Evolutionary conservation across 2,888 invertebrate genomes (phyloP).

Genomic region (Nomada ferruginata): DNA sequence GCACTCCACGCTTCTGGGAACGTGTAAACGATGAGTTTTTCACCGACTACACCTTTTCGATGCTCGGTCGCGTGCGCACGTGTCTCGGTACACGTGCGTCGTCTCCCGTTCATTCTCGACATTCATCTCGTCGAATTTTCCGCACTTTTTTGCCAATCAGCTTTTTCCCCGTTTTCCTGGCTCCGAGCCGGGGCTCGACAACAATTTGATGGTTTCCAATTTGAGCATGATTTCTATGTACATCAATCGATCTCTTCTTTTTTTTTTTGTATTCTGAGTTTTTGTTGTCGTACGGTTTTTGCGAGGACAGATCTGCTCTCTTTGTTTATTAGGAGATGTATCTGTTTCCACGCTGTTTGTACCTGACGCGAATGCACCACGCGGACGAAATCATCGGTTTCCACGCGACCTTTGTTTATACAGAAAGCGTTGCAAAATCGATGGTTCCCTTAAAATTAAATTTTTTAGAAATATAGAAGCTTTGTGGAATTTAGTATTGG

Average conservation of each 20-base stretch:
- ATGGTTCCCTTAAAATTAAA: no score
- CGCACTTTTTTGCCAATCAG: background rate
- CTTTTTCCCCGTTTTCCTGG: background rate
- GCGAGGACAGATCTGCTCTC: no score
- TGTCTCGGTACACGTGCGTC: background rate
- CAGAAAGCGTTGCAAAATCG: no score
- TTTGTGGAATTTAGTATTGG: no score
- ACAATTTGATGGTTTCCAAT: constrained; percentile 11
- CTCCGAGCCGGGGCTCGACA: background rate
- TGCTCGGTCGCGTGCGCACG: background rate
- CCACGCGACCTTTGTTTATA: background rate
- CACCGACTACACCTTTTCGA: constrained; percentile 15
- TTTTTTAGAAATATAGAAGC: no score
- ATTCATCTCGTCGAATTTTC: constrained; percentile 18
- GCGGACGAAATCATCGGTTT: constrained; percentile 8
- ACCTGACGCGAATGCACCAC: background rate
- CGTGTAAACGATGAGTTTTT: constrained; percentile 51
- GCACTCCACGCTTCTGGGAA: constrained; percentile 36
- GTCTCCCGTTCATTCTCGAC: background rate
- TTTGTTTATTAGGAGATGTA: constrained; percentile 13
- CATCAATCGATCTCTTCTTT: background rate
- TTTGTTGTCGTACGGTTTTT: background rate
- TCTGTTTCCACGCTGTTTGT: constrained; percentile 12
- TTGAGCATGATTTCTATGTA: background rate
- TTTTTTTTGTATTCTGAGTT: background rate